A percentile compares a stretch with the other conserved stretches of the same genome.
Conservation (phyloP, 2,888 invertebrate species). For the Cryptophagus acutangulus region DNA sequence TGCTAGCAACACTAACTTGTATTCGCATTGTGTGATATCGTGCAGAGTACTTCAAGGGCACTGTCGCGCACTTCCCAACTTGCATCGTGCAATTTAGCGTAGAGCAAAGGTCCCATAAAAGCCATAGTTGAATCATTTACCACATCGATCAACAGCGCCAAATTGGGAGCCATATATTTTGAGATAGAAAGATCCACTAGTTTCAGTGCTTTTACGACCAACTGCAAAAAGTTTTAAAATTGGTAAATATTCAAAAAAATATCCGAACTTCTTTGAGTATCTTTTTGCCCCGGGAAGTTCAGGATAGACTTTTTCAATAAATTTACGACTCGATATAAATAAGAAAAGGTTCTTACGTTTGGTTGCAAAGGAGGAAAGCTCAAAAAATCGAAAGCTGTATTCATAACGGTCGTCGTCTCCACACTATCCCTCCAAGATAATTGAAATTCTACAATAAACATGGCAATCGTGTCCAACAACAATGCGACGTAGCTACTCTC, state of each 20-base stretch:
- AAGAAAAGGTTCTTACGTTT: constrained; percentile 44
- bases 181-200: constrained; percentile 64
- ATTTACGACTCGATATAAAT: too few species aligned
- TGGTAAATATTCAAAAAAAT: constrained; percentile 5
- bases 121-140: constrained; percentile 59
- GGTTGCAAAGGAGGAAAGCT: constrained; percentile 51
- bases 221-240: constrained; percentile 51
- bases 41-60: constrained; percentile 66
- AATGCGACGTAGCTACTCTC: constrained; percentile 54
- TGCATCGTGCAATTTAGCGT: constrained; percentile 64
- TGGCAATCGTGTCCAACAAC: constrained; percentile 61
- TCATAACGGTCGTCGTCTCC: constrained; percentile 65
- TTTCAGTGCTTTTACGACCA: constrained; percentile 65
- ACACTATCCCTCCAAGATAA: constrained; percentile 75
- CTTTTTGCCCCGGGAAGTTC: too few species aligned
- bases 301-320: too few species aligned
- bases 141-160: constrained; percentile 66
- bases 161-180: constrained; percentile 72
- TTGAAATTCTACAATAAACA: constrained; percentile 62
- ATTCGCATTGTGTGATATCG: constrained; percentile 65
- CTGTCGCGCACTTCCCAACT: constrained; percentile 79
- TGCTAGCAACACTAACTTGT: constrained; percentile 53
- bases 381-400: constrained; percentile 52
- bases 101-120: constrained; percentile 62
- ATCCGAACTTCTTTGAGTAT: not conserved